Base-by-base conservation (phyloP, 2,797 vertebrate species). In the Cygnus olor region DNA sequence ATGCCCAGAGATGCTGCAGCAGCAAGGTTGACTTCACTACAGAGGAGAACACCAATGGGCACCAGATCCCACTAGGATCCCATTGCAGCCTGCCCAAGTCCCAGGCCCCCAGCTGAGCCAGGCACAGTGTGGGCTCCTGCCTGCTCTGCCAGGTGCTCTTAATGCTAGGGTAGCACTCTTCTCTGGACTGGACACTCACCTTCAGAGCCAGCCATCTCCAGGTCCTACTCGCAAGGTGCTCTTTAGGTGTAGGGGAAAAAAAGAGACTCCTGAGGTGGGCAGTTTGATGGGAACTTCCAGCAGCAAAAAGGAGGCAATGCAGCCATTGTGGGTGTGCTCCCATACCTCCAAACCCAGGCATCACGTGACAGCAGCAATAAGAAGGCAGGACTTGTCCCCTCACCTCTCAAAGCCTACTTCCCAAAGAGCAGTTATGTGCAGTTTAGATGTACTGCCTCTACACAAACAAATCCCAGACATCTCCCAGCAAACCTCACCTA, bases 391-490 rank as follows among this genome's bases (percentile, higher is more conserved):
- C 8, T 71, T 6, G 34, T 22, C 8, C 16, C 20, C 24, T 9
- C 2, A 2, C 12, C 16, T 11, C 8, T 42, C 51, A 60, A 65
- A 78, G 9, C 2, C 19, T 7, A 4, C 10, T 81, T 70, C 3
- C 22, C 38, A 81, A 51, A 27, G 1, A 20, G 4, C 3, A 0
- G 6, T 17, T 34, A 2, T 4, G 0, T 8, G 32, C 18, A 80
- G 6, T 21, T 56, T 25, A 40, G 5, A 78, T 2, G 6, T 11
- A 1, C 8, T 3, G n/a, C 15, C 16, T 19, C 3, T 4, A 9
- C 0, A 27, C 0, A 1, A 69, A 24, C 4, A 69, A 65, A 30
- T 6, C 8, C 20, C 20, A 71, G 11, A 24, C n/a, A 38, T 3
- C 25, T 36, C n/a, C 24, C 20, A 81, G 2, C 5, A 88, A 66